These are phyloP conservation scores for Dromococcyx pavoninus DNA, from an alignment of 2,797 vertebrate genomes.

Conservation along the genomic window DNA sequence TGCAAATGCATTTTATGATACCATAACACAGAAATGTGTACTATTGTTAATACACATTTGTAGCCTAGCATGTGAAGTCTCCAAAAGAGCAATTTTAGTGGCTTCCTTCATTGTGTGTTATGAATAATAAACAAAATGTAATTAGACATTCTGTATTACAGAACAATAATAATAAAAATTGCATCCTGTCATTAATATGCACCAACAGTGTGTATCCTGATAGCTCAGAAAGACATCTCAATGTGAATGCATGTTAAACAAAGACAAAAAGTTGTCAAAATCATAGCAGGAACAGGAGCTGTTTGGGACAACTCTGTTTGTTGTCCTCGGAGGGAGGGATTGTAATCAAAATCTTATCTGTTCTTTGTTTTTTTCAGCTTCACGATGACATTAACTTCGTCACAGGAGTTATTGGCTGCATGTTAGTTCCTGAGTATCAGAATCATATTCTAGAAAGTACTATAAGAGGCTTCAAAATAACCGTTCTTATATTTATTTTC, in stretches of 20 bases:
- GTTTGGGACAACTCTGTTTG: not conserved
- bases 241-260: not conserved
- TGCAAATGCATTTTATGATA: conserved; percentile 80
- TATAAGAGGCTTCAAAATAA: not conserved
- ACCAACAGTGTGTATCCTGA: not conserved
- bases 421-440: not conserved
- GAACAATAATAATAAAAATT: conserved; percentile 69
- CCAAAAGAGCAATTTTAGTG: conserved; percentile 75
- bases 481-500: not conserved
- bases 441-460: not conserved
- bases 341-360: not conserved
- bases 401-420: not conserved
- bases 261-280: not conserved
- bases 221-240: conserved; percentile 35
- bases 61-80: conserved; percentile 57
- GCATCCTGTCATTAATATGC: conserved; percentile 63
- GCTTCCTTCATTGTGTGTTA: conserved; percentile 70
- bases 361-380: not conserved
- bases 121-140: conserved; percentile 75
- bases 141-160: conserved; percentile 50
- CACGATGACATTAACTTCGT: not conserved
- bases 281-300: not conserved
- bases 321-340: not conserved
- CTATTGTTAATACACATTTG: conserved; percentile 73
- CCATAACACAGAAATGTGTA: conserved; percentile 74